phyloP scores from a whole-genome alignment of 2,888 invertebrate species.

The Epicampocera succincta region DNA sequence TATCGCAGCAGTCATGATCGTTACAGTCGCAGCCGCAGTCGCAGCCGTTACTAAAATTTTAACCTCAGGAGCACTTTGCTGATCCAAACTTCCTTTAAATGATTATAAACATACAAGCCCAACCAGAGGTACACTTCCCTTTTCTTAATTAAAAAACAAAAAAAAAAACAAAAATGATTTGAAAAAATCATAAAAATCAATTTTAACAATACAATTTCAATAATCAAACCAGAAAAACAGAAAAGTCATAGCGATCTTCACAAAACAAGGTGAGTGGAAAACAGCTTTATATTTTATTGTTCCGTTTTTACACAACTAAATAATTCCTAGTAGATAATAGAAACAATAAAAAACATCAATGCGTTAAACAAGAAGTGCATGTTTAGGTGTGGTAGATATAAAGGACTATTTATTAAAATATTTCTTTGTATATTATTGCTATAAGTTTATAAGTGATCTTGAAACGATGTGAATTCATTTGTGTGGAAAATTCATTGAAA shows the following conservation, averaged over 20 bases:
- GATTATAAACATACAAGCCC: conserved; percentile 32
- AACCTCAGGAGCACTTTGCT: conserved; percentile 23
- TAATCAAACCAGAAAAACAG: conserved; percentile 70
- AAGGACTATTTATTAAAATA: conserved; percentile 13
- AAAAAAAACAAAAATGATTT: conserved; percentile 66
- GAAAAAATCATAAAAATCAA: conserved; percentile 66
- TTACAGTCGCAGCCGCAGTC: conserved; percentile 80
- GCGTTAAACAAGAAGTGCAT: conserved; percentile 55
- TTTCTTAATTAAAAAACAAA: conserved; percentile 66
- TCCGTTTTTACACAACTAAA: conserved; percentile 52
- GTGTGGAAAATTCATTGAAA: neutral
- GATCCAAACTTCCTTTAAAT: conserved; percentile 15
- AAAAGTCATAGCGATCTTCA: conserved; percentile 68
- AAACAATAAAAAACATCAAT: conserved; percentile 7
- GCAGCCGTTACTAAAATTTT: conserved; percentile 78
- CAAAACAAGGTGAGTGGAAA: conserved; percentile 71
- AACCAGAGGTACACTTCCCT: conserved; percentile 73
- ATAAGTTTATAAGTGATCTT: conserved; percentile 6
- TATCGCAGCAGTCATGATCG: conserved; percentile 74
- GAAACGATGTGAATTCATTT: conserved; percentile 4
- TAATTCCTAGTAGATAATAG: conserved; percentile 53
- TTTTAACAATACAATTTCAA: conserved; percentile 70
- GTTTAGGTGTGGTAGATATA: conserved; percentile 63
- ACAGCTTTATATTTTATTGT: conserved; percentile 15
- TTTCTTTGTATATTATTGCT: conserved; percentile 16